These are phyloP conservation scores for Dinomys branickii DNA, from an alignment of 2,113 vertebrate species.

Conservation along the genomic window DNA sequence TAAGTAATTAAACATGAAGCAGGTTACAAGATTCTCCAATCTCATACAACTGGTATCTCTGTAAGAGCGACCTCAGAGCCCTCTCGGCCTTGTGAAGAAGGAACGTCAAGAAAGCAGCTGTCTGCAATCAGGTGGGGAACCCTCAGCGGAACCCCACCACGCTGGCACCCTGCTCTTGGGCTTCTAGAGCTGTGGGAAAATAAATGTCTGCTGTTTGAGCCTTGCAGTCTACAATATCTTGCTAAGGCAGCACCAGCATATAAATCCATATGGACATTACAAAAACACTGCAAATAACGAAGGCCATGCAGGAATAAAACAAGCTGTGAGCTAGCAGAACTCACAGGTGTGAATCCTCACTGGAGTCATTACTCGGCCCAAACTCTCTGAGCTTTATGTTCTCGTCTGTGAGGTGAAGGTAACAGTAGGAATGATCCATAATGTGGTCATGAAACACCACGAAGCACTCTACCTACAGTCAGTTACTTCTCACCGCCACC, in stretches of 20 bases:
- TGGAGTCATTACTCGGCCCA: not conserved
- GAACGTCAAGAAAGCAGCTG: not conserved
- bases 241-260: not conserved
- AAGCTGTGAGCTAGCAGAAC: not conserved
- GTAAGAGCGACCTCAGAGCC: not conserved
- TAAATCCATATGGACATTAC: not conserved
- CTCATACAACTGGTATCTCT: not conserved
- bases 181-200: not conserved
- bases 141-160: not conserved
- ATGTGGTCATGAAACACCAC: not conserved
- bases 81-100: not conserved
- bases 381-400: not conserved
- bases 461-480: not conserved
- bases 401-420: no score
- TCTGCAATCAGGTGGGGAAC: not conserved
- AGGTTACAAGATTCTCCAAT: no score
- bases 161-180: not conserved
- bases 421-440: not conserved
- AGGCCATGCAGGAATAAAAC: not conserved
- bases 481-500: not conserved
- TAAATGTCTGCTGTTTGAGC: not conserved
- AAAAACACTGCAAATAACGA: not conserved
- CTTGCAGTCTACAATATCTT: no score
- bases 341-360: not conserved
- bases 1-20: not conserved